These are phyloP conservation scores for Drosophila paramelanica DNA, from an alignment of 2,888 invertebrate species.

Conservation along the genomic window DNA sequence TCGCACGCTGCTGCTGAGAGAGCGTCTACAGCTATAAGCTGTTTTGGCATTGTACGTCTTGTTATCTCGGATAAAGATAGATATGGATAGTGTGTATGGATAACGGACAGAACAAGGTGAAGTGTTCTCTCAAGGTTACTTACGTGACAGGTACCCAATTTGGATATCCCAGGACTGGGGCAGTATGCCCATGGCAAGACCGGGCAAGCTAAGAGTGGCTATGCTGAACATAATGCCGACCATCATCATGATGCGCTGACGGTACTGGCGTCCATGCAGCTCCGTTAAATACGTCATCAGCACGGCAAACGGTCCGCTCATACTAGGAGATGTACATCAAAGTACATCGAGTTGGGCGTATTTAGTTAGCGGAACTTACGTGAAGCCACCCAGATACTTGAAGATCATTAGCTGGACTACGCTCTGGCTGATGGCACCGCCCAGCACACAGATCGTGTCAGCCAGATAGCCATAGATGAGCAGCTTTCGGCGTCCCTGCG, in stretches of 20 bases:
- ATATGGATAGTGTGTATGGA: no score
- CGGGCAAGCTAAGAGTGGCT: slow-evolving; percentile 88
- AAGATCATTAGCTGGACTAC: slow-evolving; percentile 88
- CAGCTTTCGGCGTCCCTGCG: slow-evolving; percentile 88
- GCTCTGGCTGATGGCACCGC: slow-evolving; percentile 88
- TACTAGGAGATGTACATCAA: slow-evolving; percentile 82
- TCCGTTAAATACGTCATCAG: slow-evolving; percentile 90
- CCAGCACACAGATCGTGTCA: slow-evolving; percentile 88
- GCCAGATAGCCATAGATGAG: slow-evolving; percentile 88
- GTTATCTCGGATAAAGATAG: no score
- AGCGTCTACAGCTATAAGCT: background rate
- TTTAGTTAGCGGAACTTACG: slow-evolving; percentile 87
- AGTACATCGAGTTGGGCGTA: slow-evolving; percentile 26
- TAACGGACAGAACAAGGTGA: background rate
- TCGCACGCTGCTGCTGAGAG: background rate
- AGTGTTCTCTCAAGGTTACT: slow-evolving; percentile 24
- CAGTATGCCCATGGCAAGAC: slow-evolving; percentile 90
- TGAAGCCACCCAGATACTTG: slow-evolving; percentile 90
- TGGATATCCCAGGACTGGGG: slow-evolving; percentile 87
- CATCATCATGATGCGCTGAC: slow-evolving; percentile 88
- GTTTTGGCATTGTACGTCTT: background rate
- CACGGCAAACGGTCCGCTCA: slow-evolving; percentile 90
- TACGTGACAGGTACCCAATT: slow-evolving; percentile 83
- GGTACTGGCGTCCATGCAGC: slow-evolving; percentile 88
- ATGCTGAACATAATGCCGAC: slow-evolving; percentile 89